Evolutionary conservation across 2,113 vertebrate genomes (phyloP), one percentile per base, ranked within the genome.

Genomic region (Raja brachyura): DNA sequence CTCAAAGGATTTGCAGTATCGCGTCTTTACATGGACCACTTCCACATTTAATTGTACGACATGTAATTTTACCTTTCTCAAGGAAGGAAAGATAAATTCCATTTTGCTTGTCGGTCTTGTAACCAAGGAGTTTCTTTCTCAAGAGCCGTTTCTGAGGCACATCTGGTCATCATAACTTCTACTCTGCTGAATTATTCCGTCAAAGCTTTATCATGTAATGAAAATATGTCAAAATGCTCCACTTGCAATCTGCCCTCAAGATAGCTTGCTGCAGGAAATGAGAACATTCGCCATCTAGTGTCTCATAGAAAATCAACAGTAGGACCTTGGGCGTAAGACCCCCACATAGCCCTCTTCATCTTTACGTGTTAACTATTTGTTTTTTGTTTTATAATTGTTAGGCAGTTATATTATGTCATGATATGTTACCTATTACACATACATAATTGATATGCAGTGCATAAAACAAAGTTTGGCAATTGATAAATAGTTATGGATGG

Each of bases 181-280:
- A 22, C 9, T 83, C 79, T 28, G 81, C 56, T 61, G 54, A 86
- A n/a, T n/a, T 86, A 2, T 86, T 86, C 54, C 81, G 59, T 28
- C 54, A 59, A 13, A 59, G 28, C 8, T 85, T 85, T 59, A 10
- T 22, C 81, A 86, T 86, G 10, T 5, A 61, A 61, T 86, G 56
- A 83, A n/a, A 86, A 73, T n/a, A n/a, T 59, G 31, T 86, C 56
- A 86, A 86, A 86, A 86, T n/a, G 56, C 81, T 86, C 81, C 56
- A n/a, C 56, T 86, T 14, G 11, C 11, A n/a, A n/a, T 86, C 56
- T 61, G 22, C 3, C 54, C 10, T 83, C 79, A 3, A 56, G 48
- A 56, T 59, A 59, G 22, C 22, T 28, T 22, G 22, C 9, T n/a
- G 81, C 28, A 61, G 25, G 56, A 86, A 61, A n/a, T n/a, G 11